Percentiles rank a stretch among this genome's conserved stretches.
Conservation (phyloP, 2,888 invertebrate species). For the Dasysyrphus tricinctus region DNA sequence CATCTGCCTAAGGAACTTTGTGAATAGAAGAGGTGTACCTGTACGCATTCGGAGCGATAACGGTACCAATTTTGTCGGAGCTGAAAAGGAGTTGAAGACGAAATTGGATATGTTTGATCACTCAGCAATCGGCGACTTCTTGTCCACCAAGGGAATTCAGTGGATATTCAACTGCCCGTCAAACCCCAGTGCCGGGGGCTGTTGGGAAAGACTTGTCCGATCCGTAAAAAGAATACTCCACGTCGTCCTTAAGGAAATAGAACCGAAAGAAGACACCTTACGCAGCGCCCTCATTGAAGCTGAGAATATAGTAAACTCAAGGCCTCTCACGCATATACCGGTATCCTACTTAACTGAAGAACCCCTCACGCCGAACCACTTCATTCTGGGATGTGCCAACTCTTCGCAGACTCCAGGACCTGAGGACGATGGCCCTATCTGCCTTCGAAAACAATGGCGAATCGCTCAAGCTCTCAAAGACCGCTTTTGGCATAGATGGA, state of each 20-base stretch:
- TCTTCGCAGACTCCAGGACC: not conserved
- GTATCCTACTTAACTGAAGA: not conserved
- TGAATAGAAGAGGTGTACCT: slow-evolving; percentile 46
- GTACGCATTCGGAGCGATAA: slow-evolving; percentile 68
- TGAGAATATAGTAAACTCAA: not conserved
- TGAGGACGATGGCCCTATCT: too few species aligned
- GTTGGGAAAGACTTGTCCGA: slow-evolving; percentile 74
- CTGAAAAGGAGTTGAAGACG: slow-evolving; percentile 42
- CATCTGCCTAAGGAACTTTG: slow-evolving; percentile 18
- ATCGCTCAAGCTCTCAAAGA: too few species aligned
- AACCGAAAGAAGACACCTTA: not conserved
- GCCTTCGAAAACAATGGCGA: too few species aligned
- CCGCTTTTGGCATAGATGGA: too few species aligned
- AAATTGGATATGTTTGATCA: slow-evolving; percentile 45
- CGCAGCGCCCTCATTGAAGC: not conserved
- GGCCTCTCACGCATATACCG: not conserved
- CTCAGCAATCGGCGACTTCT: slow-evolving; percentile 35
- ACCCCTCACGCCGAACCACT: not conserved
- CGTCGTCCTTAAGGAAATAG: not conserved
- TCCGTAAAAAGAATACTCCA: slow-evolving; percentile 64
- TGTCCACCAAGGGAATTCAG: slow-evolving; percentile 46
- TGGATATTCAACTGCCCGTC: slow-evolving; percentile 44
- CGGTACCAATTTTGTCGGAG: slow-evolving; percentile 67
- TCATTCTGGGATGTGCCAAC: not conserved
- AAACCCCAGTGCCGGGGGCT: slow-evolving; percentile 62